phyloP scores from a whole-genome alignment of 2,797 vertebrate species.

The Graptemys geographica region DNA sequence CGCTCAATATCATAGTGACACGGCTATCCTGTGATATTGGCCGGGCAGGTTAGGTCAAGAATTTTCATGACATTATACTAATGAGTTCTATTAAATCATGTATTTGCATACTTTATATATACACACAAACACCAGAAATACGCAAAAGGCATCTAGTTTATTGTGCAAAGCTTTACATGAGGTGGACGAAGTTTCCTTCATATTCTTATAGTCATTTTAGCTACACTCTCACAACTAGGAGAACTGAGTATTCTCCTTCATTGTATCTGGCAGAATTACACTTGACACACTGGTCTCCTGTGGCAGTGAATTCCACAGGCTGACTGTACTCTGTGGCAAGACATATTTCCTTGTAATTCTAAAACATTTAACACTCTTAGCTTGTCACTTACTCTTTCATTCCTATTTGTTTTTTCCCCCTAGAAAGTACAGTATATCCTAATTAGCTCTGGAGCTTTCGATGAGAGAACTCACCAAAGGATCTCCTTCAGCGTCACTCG shows the following conservation, averaged over 20 bases:
- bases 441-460: accelerated
- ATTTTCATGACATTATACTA: background rate
- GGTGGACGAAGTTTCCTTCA: background rate
- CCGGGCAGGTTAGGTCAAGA: background rate
- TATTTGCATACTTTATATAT: background rate
- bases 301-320: accelerated
- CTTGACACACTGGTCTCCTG: background rate
- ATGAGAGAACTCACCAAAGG: slow-evolving; percentile 88
- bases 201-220: background rate
- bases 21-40: background rate
- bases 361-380: background rate
- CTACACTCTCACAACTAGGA: background rate
- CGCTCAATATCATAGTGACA: background rate
- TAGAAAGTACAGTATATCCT: accelerated
- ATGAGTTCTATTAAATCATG: accelerated
- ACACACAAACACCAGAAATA: background rate
- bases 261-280: background rate
- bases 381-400: background rate
- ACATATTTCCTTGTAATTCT: background rate
- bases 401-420: background rate
- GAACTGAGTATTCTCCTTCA: background rate
- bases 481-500: slow-evolving; percentile 93
- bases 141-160: background rate
- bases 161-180: background rate
- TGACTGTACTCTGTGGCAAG: background rate